phyloP scores from a whole-genome alignment of 2,113 vertebrate species.

The Oceanodroma tethys region DNA sequence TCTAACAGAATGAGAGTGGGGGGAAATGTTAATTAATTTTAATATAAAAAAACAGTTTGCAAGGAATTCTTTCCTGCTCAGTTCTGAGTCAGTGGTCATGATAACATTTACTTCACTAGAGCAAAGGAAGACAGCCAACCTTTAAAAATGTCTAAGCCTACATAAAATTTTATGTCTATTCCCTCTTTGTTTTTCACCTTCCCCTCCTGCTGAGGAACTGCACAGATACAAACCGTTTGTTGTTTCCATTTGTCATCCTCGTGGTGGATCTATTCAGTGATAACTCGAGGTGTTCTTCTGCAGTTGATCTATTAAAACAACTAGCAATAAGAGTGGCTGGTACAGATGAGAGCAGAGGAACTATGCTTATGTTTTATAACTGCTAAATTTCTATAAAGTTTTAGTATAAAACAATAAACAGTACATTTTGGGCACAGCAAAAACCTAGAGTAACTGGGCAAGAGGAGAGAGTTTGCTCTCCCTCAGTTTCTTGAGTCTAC shows the following conservation, averaged over 20 bases:
- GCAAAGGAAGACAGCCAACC: not conserved
- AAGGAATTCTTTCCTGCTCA: not conserved
- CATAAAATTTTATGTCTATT: not conserved
- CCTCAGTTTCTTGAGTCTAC: not conserved
- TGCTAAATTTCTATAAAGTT: not conserved
- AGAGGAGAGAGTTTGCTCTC: not conserved
- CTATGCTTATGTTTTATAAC: not conserved
- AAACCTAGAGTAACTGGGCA: not conserved
- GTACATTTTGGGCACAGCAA: not conserved
- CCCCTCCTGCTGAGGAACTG: not conserved
- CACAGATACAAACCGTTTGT: not conserved
- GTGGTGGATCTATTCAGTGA: not conserved
- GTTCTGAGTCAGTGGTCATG: not conserved
- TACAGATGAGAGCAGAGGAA: not conserved
- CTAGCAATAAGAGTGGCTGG: not conserved
- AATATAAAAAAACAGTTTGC: not conserved
- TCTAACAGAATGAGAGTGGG: not conserved
- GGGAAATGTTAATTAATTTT: not conserved
- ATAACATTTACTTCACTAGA: not conserved
- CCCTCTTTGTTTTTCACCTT: not conserved
- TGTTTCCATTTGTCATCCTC: not conserved
- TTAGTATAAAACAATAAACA: not conserved
- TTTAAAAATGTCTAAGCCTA: not conserved
- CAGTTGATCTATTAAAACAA: not conserved
- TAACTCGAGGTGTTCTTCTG: not conserved